These are phyloP conservation scores for Conus canariensis DNA, from an alignment of 2,888 invertebrate species.

Conservation along the genomic window DNA sequence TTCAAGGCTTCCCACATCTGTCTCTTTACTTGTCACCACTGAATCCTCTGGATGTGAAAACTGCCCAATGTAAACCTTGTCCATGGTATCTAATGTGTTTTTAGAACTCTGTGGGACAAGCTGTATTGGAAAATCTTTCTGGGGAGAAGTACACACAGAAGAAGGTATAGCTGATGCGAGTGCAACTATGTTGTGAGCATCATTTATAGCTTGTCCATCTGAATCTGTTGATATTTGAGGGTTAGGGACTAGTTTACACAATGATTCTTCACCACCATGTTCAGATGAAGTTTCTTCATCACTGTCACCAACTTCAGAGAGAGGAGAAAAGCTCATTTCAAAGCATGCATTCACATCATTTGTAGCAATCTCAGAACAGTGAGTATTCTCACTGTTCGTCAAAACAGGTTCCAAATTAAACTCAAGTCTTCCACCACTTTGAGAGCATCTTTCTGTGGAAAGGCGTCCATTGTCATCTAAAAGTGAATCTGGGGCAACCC, in stretches of 20 bases:
- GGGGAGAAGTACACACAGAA: neutral
- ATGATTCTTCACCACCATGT: neutral
- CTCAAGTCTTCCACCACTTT: neutral
- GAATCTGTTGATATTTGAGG: no score
- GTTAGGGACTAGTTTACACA: neutral
- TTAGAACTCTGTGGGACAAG: neutral
- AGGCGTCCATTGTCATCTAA: neutral
- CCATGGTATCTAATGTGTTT: neutral
- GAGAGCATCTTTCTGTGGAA: neutral
- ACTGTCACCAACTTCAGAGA: conserved; percentile 52
- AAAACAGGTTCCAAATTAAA: neutral
- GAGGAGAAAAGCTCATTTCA: conserved; percentile 61
- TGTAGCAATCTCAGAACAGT: neutral
- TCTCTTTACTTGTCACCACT: neutral
- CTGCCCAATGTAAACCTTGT: neutral
- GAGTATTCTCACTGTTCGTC: neutral
- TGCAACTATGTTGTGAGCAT: neutral
- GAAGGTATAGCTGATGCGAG: neutral
- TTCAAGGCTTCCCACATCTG: neutral
- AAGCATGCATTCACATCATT: conserved; percentile 48
- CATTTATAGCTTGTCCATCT: neutral
- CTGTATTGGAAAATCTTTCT: neutral
- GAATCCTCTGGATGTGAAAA: neutral
- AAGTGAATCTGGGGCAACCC: neutral
- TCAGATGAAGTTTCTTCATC: neutral